A percentile compares a stretch with the other conserved stretches of the same genome.
Conservation (phyloP, 2,888 invertebrate species). For the Hydrotaea cyrtoneurina region DNA sequence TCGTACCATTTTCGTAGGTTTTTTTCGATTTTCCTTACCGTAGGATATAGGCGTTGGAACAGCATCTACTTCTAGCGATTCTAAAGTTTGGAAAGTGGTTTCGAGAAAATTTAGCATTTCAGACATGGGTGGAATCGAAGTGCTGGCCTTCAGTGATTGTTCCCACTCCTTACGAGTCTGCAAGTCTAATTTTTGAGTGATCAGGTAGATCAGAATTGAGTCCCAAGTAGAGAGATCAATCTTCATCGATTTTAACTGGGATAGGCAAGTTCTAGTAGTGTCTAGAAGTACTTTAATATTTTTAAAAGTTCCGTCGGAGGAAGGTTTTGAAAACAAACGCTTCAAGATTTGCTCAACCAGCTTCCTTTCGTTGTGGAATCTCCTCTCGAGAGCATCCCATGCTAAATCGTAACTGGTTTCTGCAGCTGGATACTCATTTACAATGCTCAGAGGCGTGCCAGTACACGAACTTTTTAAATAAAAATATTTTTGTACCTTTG, state of each 20-base stretch:
- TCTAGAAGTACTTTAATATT: conserved; percentile 38
- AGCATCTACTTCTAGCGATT: conserved; percentile 31
- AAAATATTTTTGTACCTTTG: conserved; percentile 56
- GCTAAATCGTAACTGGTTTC: conserved; percentile 46
- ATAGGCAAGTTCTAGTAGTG: conserved; percentile 42
- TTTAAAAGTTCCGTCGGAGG: conserved; percentile 40
- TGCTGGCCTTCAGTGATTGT: conserved; percentile 39
- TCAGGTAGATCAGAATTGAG: conserved; percentile 42
- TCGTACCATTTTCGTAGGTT: neutral
- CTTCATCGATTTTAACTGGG: conserved; percentile 43
- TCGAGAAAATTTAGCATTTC: conserved; percentile 47
- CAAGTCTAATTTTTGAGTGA: conserved; percentile 45
- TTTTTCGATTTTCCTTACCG: conserved; percentile 8
- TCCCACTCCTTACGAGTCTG: conserved; percentile 56
- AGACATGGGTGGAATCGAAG: conserved; percentile 23
- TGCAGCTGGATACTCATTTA: conserved; percentile 49
- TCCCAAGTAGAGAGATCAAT: conserved; percentile 46
- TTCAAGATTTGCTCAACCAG: conserved; percentile 49
- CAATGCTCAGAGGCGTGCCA: conserved; percentile 43
- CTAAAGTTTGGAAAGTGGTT: conserved; percentile 39
- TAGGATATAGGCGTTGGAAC: neutral
- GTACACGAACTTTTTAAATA: conserved; percentile 53
- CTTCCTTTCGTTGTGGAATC: conserved; percentile 49
- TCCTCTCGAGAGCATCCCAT: conserved; percentile 30
- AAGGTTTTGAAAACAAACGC: conserved; percentile 38